Base-by-base conservation (phyloP, 1,140 invertebrate genomes). In the Galendromus occidentalis region DNA sequence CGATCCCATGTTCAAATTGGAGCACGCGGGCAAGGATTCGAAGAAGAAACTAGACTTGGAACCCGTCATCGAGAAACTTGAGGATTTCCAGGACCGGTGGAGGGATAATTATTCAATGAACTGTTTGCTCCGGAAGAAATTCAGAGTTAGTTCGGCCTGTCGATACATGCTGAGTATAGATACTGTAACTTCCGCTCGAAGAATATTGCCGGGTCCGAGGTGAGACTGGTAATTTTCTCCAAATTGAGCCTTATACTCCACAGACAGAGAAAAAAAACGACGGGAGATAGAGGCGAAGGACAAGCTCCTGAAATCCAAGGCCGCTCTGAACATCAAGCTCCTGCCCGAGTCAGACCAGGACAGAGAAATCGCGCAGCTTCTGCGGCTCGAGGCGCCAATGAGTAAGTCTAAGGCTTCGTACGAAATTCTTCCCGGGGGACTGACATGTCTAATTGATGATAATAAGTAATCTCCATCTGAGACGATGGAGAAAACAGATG, bases 1-100 rank as follows among this genome's bases (percentile, higher is more conserved):
- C 71, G 91, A 98, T 83, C 83, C 92, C 22, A 98, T 98, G 93
- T 98, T 86, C 74, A 91, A 79, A 76, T 77, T 98, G 67, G 92
- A 97, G 75, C 92, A 97, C 79, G 85, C 86, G 42, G 82, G 82
- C 12, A 83, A 86, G 66, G 93, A 98, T 77, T 80, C 83, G 69
- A 80, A 80, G 69, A 81, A 82, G 63, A 83, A 84, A 0, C 85
- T 85, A 71, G 79, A 79, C 64, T 79, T 83, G 5, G 83, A 85
- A 69, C 84, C 86, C 0, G 77, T 80, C 18, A 72, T 97, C 0
- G 82, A 83, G 64, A 80, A 82, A 71, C 77, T 94, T 4, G 84
- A 88, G 68, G 82, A 84, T 41, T 79, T 85, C 39, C 88, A 91
- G 76, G 83, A 87, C 68, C 77, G 78, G 65, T 92, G 86, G 86